Conservation (phyloP, 1,140 invertebrate species). For the Pentalonia nigronervosa region DNA sequence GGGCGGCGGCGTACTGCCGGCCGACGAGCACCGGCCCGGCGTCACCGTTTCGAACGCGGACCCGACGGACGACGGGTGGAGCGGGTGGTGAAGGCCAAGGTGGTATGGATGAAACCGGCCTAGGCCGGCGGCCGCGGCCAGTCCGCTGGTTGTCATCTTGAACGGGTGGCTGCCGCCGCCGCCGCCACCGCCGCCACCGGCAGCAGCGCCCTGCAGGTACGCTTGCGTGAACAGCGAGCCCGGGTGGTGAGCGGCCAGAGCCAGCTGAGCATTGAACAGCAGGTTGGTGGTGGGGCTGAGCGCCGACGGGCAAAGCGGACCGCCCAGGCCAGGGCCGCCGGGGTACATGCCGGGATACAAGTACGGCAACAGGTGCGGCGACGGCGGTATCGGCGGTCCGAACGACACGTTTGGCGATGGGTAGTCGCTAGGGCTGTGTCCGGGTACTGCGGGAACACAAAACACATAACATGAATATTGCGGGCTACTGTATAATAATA, state of each 20-base stretch:
- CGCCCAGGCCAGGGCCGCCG: conserved; percentile 66
- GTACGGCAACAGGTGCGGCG: conserved; percentile 82
- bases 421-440: conserved; percentile 69
- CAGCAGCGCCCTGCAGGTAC: conserved; percentile 67
- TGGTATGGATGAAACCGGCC: conserved; percentile 64
- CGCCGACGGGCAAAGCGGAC: conserved; percentile 71
- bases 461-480: not conserved
- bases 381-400: conserved; percentile 86
- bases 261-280: conserved; percentile 82
- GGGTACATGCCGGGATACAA: conserved; percentile 82
- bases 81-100: conserved; percentile 37
- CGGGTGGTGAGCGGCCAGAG: conserved; percentile 80
- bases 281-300: conserved; percentile 71
- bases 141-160: conserved; percentile 62
- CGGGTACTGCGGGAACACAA: conserved; percentile 59
- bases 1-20: conserved; percentile 61
- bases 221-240: conserved; percentile 71
- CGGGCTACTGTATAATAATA: too few relatives aligned
- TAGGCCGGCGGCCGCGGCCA: conserved; percentile 63
- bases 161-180: conserved; percentile 66
- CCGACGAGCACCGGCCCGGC: conserved; percentile 65
- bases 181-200: conserved; percentile 63
- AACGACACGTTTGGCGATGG: conserved; percentile 86
- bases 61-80: conserved; percentile 69
- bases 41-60: conserved; percentile 87